These are phyloP conservation scores for Thamnaconus septentrionalis DNA, from an alignment of 2,113 vertebrate species.

Conservation along the genomic window DNA sequence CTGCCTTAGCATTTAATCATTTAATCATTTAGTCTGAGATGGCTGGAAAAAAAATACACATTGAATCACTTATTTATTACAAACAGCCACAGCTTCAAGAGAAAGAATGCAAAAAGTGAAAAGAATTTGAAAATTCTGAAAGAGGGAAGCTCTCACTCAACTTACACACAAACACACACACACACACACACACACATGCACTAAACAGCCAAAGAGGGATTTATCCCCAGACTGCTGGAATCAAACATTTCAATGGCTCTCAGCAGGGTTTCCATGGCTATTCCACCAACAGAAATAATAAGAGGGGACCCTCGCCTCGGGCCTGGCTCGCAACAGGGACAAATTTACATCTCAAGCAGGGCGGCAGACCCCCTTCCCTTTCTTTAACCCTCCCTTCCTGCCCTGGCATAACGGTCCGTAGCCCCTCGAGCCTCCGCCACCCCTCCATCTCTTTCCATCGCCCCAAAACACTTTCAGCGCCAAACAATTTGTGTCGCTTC, in stretches of 20 bases:
- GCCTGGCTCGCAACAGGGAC: constrained; percentile 66
- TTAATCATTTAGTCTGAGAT: too few species aligned
- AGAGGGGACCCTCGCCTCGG: constrained; percentile 60
- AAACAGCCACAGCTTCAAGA: too few species aligned
- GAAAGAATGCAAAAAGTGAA: background rate
- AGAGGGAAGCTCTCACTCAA: background rate
- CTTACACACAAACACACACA: constrained; percentile 13
- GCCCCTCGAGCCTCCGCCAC: constrained; percentile 14
- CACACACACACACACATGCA: constrained; percentile 1
- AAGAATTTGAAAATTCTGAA: constrained; percentile 5
- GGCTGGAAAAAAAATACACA: too few species aligned
- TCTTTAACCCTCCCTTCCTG: constrained; percentile 42
- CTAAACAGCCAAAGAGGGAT: constrained; percentile 48
- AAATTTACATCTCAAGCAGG: constrained; percentile 83
- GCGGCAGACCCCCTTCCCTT: constrained; percentile 59
- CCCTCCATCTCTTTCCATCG: background rate
- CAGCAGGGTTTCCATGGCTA: constrained; percentile 79
- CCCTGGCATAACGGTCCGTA: constrained; percentile 67
- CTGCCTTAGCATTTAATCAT: too few species aligned
- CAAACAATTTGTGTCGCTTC: constrained; percentile 48
- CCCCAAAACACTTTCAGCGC: constrained; percentile 41
- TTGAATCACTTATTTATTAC: too few species aligned
- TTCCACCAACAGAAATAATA: constrained; percentile 72
- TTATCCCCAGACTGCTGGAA: constrained; percentile 65
- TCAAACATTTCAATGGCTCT: constrained; percentile 65